Conservation (phyloP, 2,888 invertebrate genomes). For the Mesopsocus fuscifrons region DNA sequence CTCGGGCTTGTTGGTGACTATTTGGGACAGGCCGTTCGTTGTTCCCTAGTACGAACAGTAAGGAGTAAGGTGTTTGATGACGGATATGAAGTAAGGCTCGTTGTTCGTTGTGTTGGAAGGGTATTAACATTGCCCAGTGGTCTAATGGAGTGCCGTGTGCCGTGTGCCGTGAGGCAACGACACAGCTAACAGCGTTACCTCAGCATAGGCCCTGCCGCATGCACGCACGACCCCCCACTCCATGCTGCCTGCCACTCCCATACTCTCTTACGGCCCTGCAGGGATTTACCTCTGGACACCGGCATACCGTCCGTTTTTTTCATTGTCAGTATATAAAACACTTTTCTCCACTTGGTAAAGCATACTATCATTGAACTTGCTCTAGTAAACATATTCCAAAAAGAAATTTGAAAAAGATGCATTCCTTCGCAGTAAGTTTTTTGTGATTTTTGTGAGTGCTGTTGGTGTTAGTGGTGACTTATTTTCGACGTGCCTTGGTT, state of each 20-base stretch:
- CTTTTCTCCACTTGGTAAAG: not conserved
- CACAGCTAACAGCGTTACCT: not conserved
- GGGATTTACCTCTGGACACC: not conserved
- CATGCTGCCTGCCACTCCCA: not conserved
- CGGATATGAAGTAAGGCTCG: not conserved
- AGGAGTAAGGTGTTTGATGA: too few species aligned
- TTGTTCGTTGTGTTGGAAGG: not conserved
- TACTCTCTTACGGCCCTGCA: not conserved
- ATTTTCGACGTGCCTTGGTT: too few species aligned
- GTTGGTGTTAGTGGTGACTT: too few species aligned
- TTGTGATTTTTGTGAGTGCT: not conserved
- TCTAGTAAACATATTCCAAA: not conserved
- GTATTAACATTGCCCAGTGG: not conserved
- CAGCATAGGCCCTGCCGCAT: not conserved
- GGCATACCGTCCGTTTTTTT: too few species aligned
- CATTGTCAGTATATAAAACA: not conserved
- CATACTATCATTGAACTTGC: not conserved
- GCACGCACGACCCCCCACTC: too few species aligned
- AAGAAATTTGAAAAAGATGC: not conserved
- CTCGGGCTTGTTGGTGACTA: too few species aligned
- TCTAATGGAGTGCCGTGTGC: not conserved
- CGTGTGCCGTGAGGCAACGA: not conserved
- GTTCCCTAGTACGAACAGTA: too few species aligned
- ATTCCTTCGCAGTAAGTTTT: not conserved
- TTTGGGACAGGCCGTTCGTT: too few species aligned